phyloP scores from a whole-genome alignment of 92 coral and sea anemone genomes.

The Palythoa heliodiscus region DNA sequence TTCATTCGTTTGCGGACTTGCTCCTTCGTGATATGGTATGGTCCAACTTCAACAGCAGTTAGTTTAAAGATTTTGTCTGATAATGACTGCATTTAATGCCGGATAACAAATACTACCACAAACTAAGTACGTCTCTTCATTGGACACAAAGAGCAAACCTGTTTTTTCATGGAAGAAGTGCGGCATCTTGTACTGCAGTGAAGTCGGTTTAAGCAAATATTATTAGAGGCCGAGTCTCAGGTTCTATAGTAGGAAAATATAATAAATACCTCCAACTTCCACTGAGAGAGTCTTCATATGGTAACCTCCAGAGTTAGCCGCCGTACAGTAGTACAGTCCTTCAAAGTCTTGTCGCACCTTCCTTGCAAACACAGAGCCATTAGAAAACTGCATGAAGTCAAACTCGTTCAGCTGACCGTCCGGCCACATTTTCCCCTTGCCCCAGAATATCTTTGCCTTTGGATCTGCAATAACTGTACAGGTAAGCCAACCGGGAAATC shows the following conservation, averaged over 20 bases:
- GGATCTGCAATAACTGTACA: slow-evolving; percentile 82
- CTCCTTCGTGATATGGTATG: too few relatives aligned
- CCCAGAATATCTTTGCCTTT: slow-evolving; percentile 81
- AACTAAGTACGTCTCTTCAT: too few relatives aligned
- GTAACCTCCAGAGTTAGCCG: slow-evolving; percentile 80
- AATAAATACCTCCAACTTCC: slow-evolving; percentile 71
- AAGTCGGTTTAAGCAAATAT: too few relatives aligned
- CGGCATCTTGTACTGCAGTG: too few relatives aligned
- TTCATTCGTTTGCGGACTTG: too few relatives aligned
- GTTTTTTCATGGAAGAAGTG: too few relatives aligned
- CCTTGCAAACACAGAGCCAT: slow-evolving; percentile 80
- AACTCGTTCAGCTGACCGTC: slow-evolving; percentile 58
- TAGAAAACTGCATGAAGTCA: slow-evolving; percentile 72
- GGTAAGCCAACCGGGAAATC: slow-evolving; percentile 74
- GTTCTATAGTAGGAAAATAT: neutral
- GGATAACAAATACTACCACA: too few relatives aligned
- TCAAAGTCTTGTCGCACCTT: slow-evolving; percentile 68
- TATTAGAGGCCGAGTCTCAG: too few relatives aligned
- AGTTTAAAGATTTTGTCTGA: too few relatives aligned
- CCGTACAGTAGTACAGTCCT: slow-evolving; percentile 75
- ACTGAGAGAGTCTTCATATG: slow-evolving; percentile 42
- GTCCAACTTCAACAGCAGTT: too few relatives aligned
- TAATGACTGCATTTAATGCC: too few relatives aligned
- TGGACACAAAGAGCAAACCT: too few relatives aligned
- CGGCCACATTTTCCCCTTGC: slow-evolving; percentile 71